Conservation (phyloP, 2,113 vertebrate species). For the Ancistrus triradiatus region DNA sequence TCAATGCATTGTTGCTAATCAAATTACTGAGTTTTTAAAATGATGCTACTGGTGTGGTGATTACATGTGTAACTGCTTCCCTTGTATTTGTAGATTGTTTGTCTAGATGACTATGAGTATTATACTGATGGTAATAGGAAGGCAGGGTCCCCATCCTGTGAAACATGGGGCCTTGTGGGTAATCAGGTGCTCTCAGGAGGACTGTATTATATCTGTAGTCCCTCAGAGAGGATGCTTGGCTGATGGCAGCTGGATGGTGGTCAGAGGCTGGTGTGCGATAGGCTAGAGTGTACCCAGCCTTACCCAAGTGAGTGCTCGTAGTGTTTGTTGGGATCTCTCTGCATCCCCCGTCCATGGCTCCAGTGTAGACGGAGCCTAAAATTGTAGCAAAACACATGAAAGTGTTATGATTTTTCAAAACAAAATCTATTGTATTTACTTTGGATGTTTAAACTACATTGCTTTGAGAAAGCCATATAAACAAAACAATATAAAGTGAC, state of each 20-base stretch:
- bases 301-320: conserved; percentile 8
- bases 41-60: neutral
- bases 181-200: conserved; percentile 9
- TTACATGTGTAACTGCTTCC: conserved; percentile 7
- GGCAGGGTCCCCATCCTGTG: conserved; percentile 26
- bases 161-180: conserved; percentile 15
- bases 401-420: no score
- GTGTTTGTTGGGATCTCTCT: conserved; percentile 24
- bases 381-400: no score
- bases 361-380: conserved; percentile 25
- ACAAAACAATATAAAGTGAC: no score
- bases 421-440: no score
- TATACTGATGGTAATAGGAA: conserved; percentile 13
- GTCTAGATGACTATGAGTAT: neutral
- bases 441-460: no score
- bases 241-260: neutral
- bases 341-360: neutral
- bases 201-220: conserved; percentile 22
- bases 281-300: conserved; percentile 33
- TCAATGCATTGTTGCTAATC: neutral
- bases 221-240: conserved; percentile 1
- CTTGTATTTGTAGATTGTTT: neutral
- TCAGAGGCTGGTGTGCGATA: conserved; percentile 18
- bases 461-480: no score
- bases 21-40: neutral